Evolutionary conservation across 2,888 invertebrate species (phyloP).

Genomic region (Eupithecia pulchellata): DNA sequence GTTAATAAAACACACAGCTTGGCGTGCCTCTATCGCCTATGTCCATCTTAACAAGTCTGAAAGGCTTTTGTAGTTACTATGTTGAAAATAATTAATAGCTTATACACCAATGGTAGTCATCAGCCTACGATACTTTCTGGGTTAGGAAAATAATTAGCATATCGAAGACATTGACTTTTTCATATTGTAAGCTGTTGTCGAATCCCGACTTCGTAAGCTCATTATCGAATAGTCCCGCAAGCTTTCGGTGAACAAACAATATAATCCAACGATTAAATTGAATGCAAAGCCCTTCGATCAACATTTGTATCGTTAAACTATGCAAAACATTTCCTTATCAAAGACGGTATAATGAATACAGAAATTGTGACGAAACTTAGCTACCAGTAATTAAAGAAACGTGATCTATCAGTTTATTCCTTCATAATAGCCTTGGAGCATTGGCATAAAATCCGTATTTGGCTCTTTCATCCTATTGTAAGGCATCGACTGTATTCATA

Average conservation of each 20-base stretch:
- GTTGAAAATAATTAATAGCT: not conserved
- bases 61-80: not conserved
- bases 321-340: constrained; percentile 16
- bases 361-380: constrained; percentile 3
- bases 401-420: constrained; percentile 33
- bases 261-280: not conserved
- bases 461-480: constrained; percentile 25
- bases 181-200: not conserved
- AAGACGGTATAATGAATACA: constrained; percentile 1
- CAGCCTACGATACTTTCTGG: not conserved
- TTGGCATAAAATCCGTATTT: constrained; percentile 38
- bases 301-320: constrained; percentile 15
- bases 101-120: not conserved
- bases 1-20: constrained; percentile 24
- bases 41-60: constrained; percentile 23
- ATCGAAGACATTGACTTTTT: not conserved
- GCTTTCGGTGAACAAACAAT: constrained; percentile 3
- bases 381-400: constrained; percentile 21
- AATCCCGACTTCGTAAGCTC: not conserved
- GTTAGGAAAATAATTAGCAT: not conserved
- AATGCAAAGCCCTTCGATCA: not conserved
- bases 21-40: constrained; percentile 22
- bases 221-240: not conserved
- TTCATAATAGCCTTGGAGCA: constrained; percentile 24
- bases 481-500: constrained; percentile 40